Evolutionary conservation across 2,797 vertebrate species (phyloP).

Genomic region (Lutjanus argentimaculatus): DNA sequence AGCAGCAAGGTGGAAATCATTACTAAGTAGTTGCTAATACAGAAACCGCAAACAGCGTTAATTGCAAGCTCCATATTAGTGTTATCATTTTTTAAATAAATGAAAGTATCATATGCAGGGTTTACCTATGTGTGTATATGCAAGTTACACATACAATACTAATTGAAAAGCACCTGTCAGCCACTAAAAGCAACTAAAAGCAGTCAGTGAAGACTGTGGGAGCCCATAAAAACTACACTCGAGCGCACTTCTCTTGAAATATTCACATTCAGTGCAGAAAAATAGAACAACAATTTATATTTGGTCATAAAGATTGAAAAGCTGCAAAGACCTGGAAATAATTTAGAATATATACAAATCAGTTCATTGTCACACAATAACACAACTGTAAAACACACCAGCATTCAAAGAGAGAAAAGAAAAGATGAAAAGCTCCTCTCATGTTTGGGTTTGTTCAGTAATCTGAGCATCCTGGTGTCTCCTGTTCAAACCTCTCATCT

Average conservation of each 20-base stretch:
- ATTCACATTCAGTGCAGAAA: constrained; percentile 48
- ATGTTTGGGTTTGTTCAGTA: constrained; percentile 4
- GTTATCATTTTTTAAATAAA: background rate
- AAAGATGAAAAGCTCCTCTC: background rate
- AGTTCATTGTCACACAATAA: constrained; percentile 28
- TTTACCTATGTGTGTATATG: background rate
- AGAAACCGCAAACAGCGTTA: background rate
- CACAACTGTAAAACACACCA: constrained; percentile 35
- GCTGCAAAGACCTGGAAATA: too few relatives aligned
- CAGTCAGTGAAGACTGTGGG: constrained; percentile 7
- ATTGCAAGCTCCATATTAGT: background rate
- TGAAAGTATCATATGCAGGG: background rate
- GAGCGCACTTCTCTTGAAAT: background rate
- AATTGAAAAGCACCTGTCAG: background rate
- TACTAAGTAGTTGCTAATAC: background rate
- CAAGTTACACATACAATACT: background rate
- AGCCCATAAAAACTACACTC: background rate
- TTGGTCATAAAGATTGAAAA: constrained; percentile 56
- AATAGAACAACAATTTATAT: constrained; percentile 44
- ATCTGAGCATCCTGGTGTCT: background rate
- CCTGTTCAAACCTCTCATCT: background rate
- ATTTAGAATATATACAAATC: constrained; percentile 52
- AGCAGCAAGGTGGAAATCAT: background rate
- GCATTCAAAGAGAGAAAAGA: constrained; percentile 19
- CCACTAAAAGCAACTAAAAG: constrained; percentile 11